phyloP scores from a whole-genome alignment of 1,140 invertebrate species.

The Drosophila truncata region DNA sequence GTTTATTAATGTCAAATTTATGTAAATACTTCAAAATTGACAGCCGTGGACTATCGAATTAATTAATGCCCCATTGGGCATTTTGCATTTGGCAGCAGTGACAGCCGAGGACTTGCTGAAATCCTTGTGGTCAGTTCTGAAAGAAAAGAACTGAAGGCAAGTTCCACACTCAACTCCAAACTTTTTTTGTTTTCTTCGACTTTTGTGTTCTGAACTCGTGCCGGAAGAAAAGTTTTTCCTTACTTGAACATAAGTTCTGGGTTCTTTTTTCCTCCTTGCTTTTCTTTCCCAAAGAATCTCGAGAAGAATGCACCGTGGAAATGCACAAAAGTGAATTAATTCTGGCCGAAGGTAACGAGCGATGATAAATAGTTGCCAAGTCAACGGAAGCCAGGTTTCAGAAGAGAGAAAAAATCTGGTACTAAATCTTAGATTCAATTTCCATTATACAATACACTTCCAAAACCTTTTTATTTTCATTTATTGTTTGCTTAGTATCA shows the following conservation, averaged over 20 bases:
- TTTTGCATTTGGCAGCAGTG: constrained; percentile 2
- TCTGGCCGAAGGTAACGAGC: constrained; percentile 39
- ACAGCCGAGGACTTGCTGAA: not conserved
- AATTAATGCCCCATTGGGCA: constrained; percentile 49
- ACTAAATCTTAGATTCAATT: constrained; percentile 7
- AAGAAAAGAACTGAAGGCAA: not conserved
- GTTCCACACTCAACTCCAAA: constrained; percentile 22
- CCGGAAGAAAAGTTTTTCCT: constrained; percentile 34
- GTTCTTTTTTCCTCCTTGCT: not conserved
- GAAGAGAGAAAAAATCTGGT: not conserved
- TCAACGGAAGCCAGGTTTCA: constrained; percentile 17
- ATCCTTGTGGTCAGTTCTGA: constrained; percentile 22
- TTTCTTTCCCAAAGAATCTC: constrained; percentile 15
- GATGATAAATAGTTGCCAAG: constrained; percentile 48
- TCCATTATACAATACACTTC: constrained; percentile 5
- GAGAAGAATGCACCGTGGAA: constrained; percentile 31
- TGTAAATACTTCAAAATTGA: constrained; percentile 60
- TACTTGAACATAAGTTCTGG: constrained; percentile 16
- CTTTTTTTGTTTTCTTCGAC: constrained; percentile 21
- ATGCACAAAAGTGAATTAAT: constrained; percentile 53
- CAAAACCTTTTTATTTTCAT: too few species aligned
- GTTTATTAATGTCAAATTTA: constrained; percentile 79
- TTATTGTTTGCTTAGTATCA: not conserved
- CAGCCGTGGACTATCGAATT: constrained; percentile 42
- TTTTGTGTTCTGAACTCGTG: constrained; percentile 33